These are phyloP conservation scores for Tetramorium bicarinatum DNA, from an alignment of 2,888 invertebrate species.

Conservation along the genomic window DNA sequence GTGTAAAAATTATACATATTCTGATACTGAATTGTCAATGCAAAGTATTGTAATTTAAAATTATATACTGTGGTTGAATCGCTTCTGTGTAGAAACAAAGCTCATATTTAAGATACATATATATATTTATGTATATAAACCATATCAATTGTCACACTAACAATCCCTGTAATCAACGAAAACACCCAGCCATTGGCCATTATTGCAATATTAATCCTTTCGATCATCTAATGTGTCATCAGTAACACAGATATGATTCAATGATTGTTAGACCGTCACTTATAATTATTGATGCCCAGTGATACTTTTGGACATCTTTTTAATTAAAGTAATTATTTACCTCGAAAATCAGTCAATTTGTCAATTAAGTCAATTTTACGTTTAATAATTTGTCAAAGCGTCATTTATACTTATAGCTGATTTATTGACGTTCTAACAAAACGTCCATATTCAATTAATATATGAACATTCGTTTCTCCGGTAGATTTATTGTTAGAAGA, in stretches of 20 bases:
- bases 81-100: not conserved
- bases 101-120: not conserved
- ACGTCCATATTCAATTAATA: conserved; percentile 5
- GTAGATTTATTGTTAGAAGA: not conserved
- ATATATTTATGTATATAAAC: not conserved
- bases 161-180: not conserved
- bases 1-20: not conserved
- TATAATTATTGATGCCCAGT: not conserved
- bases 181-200: conserved; percentile 3
- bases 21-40: not conserved
- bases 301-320: conserved; percentile 9
- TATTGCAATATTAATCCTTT: not conserved
- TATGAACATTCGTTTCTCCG: not conserved
- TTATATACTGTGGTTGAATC: not conserved
- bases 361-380: conserved; percentile 14
- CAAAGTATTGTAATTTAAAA: not conserved
- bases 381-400: conserved; percentile 15
- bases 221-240: not conserved
- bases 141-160: conserved; percentile 1
- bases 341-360: conserved; percentile 5
- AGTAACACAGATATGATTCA: not conserved
- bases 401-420: not conserved
- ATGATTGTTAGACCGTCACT: conserved; percentile 6
- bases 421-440: not conserved
- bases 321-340: conserved; percentile 12